Evolutionary conservation across 2,888 invertebrate species (phyloP).

Genomic region (Hoplodrina ambigua): DNA sequence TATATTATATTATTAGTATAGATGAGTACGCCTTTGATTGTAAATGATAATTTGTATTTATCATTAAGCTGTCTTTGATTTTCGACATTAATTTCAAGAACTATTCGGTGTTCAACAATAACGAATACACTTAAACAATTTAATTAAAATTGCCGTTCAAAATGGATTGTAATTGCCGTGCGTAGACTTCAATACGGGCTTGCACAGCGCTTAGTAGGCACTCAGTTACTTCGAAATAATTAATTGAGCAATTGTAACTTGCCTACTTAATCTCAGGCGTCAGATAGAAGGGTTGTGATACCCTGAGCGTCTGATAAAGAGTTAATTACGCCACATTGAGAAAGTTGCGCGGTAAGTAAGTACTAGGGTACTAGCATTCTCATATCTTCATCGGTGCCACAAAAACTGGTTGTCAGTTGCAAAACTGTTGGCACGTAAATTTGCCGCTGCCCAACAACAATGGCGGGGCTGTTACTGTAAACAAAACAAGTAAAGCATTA

Average conservation of each 20-base stretch:
- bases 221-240: constrained; percentile 67
- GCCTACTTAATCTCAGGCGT: constrained; percentile 73
- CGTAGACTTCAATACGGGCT: constrained; percentile 59
- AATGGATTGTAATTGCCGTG: constrained; percentile 64
- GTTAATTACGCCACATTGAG: constrained; percentile 75
- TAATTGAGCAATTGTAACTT: constrained; percentile 74
- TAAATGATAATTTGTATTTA: constrained; percentile 27
- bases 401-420: constrained; percentile 83
- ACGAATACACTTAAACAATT: constrained; percentile 56
- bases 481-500: constrained; percentile 82
- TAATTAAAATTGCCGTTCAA: constrained; percentile 67
- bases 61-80: constrained; percentile 24
- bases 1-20: no score
- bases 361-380: constrained; percentile 70
- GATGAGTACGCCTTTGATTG: constrained; percentile 34
- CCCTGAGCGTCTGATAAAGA: constrained; percentile 65
- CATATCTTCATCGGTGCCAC: constrained; percentile 82
- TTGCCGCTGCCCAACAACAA: constrained; percentile 77
- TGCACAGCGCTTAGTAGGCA: constrained; percentile 36
- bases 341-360: constrained; percentile 56
- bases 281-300: constrained; percentile 72
- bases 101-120: constrained; percentile 46
- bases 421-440: constrained; percentile 77
- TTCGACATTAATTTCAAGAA: constrained; percentile 41
- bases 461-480: constrained; percentile 80